Base-by-base conservation (phyloP, 2,888 invertebrate species). In the Monopis laevigella region DNA sequence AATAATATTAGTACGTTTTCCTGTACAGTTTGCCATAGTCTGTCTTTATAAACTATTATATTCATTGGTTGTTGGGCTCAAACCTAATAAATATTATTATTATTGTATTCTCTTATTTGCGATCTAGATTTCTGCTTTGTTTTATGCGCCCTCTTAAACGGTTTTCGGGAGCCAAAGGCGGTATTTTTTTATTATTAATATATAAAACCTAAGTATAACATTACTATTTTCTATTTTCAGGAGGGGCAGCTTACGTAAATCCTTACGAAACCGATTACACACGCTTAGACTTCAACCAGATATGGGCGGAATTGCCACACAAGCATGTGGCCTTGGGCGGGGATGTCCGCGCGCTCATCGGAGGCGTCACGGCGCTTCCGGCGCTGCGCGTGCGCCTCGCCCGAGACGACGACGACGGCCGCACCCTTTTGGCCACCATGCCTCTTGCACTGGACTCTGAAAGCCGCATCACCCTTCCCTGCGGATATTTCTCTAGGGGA, bases 271-370 rank as follows among this genome's bases (percentile, higher is more conserved):
- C 58, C 48, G 71, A 73, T 51, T 18, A n/a, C 18, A 72, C 72
- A 27, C 59, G 59, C 1, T 56, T 61, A 2, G 73, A 78, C 43
- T 64, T 80, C 30, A 67, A 60, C 51, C 66, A 74, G 65, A 69
- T 78, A 77, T 78, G 86, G 74, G 78, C 89, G 55, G 84, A 88
- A 60, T 84, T 90, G 53, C 90, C 92, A n/a, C 83, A 86, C 49
- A 84, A 87, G 35, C 88, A 92, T 61, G 87, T 88, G 45, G 92
- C 92, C 19, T 74, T 92, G 52, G 89, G 89, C 50, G 92, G 92
- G 48, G 92, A 92, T 66, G 84, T 92, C 45, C 87, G 87, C 61
- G 84, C 92, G 50, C 84, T 84, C 62, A 84, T 92, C 53, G 84
- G 82, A 58, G 85, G 60, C 55, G 78, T 49, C 49, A 70, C 54